These are phyloP conservation scores for Anastrepha ludens DNA, from an alignment of 1,140 invertebrate genomes.

Conservation along the genomic window DNA sequence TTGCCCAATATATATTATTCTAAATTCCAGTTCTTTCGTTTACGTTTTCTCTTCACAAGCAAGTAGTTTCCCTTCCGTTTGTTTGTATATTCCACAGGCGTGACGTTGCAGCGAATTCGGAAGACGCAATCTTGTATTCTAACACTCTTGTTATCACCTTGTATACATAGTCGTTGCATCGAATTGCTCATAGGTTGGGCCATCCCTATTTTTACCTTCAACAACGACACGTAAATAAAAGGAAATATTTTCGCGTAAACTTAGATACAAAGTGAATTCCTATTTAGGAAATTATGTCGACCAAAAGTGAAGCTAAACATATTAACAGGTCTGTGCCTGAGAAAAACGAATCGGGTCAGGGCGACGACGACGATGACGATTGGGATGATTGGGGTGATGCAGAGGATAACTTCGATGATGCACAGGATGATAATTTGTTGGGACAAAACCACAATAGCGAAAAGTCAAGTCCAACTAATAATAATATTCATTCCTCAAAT, in stretches of 20 bases:
- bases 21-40: no score
- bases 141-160: no score
- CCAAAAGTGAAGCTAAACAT: constrained; percentile 46
- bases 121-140: no score
- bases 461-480: background rate
- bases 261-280: background rate
- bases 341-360: constrained; percentile 74
- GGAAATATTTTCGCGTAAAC: background rate
- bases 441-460: constrained; percentile 1
- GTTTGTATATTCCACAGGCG: no score
- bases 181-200: background rate
- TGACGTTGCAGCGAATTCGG: no score
- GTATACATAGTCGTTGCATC: no score
- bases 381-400: constrained; percentile 78
- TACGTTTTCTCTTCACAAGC: background rate
- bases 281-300: constrained; percentile 34
- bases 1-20: no score
- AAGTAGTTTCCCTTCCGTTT: background rate
- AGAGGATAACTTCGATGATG: constrained; percentile 59
- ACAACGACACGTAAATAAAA: constrained; percentile 27
- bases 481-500: constrained; percentile 47
- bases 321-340: background rate
- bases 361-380: constrained; percentile 77
- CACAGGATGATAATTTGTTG: background rate
- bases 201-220: background rate